These are phyloP conservation scores for Cynaeus angustus DNA, from an alignment of 2,888 invertebrate species.

Conservation along the genomic window DNA sequence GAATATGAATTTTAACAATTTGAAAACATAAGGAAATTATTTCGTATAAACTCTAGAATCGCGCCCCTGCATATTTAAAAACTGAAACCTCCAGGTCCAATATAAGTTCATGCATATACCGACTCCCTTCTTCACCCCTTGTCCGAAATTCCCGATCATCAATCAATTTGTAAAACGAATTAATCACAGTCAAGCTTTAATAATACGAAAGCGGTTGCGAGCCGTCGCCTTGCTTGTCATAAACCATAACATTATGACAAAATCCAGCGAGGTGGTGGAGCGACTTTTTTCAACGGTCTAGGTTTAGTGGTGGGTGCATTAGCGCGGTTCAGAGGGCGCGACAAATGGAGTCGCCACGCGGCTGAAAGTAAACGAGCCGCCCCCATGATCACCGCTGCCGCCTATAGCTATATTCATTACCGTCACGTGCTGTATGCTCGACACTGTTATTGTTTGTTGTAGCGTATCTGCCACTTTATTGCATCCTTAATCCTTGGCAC, in stretches of 20 bases:
- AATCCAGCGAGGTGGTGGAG: constrained; percentile 41
- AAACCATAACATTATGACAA: constrained; percentile 51
- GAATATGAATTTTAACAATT: no score
- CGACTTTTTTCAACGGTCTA: constrained; percentile 42
- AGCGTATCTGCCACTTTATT: constrained; percentile 64
- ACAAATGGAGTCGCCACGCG: constrained; percentile 68
- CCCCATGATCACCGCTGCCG: constrained; percentile 59
- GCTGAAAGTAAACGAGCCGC: constrained; percentile 65
- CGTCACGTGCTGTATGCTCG: constrained; percentile 67
- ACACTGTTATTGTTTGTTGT: constrained; percentile 64
- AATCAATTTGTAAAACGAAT: constrained; percentile 58
- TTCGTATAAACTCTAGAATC: no score
- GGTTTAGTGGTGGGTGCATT: constrained; percentile 59
- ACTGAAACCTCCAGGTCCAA: no score
- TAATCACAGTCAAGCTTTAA: constrained; percentile 58
- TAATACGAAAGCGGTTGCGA: constrained; percentile 48
- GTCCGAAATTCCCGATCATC: constrained; percentile 50
- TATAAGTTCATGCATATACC: neutral
- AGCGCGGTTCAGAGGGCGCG: constrained; percentile 61
- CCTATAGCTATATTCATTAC: constrained; percentile 69
- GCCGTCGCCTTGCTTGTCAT: constrained; percentile 45
- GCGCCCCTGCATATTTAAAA: no score
- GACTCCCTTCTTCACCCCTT: neutral
- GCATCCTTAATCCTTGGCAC: constrained; percentile 67
- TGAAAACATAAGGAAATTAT: no score